phyloP scores from a whole-genome alignment of 2,113 vertebrate genomes.

The Hemibagrus wyckioides region DNA sequence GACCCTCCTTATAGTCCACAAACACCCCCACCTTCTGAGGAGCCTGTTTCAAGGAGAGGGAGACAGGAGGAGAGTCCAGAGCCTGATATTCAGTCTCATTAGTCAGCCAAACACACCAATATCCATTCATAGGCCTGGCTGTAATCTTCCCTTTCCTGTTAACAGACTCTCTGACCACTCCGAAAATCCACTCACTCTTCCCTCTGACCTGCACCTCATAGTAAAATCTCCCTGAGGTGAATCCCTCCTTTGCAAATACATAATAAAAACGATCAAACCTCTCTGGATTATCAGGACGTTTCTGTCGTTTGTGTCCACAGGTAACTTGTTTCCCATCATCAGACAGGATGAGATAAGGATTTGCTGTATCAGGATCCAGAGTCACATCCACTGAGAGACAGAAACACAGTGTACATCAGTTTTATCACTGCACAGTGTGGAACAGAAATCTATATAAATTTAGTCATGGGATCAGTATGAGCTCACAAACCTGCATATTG shows the following conservation, averaged over 20 bases:
- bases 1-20: slow-evolving; percentile 35
- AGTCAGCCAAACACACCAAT: neutral
- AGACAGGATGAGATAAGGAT: slow-evolving; percentile 6
- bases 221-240: slow-evolving; percentile 21
- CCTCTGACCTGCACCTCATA: slow-evolving; percentile 37
- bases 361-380: neutral
- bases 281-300: neutral
- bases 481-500: slow-evolving; percentile 23
- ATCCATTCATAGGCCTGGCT: neutral
- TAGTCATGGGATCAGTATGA: neutral
- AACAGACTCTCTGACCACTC: neutral
- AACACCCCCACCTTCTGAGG: slow-evolving; percentile 35
- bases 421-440: neutral
- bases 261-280: neutral
- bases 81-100: neutral
- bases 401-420: neutral
- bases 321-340: slow-evolving; percentile 10
- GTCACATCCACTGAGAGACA: neutral
- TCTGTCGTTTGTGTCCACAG: neutral
- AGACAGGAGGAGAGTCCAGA: neutral
- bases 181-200: slow-evolving; percentile 16
- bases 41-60: neutral
- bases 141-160: neutral
- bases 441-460: neutral
- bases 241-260: neutral